phyloP scores from a whole-genome alignment of 1,140 invertebrate genomes.

The Onthophagus taurus region DNA sequence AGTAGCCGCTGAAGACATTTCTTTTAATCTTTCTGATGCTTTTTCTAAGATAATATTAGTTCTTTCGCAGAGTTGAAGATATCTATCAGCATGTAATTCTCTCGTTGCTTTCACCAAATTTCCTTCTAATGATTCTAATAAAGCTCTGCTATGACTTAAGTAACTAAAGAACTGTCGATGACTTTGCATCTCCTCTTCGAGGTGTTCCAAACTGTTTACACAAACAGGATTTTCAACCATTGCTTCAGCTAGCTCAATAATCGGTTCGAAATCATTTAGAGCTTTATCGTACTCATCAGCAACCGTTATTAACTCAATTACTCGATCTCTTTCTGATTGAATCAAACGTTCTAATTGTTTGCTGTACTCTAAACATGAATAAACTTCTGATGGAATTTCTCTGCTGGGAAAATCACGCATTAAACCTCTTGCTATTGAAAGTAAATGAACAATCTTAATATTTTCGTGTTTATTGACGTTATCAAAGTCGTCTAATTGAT shows the following conservation, averaged over 20 bases:
- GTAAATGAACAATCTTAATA: conserved; percentile 42
- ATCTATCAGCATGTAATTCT: conserved; percentile 59
- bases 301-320: conserved; percentile 60
- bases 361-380: conserved; percentile 51
- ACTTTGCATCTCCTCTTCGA: conserved; percentile 81
- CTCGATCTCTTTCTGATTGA: conserved; percentile 58
- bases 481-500: conserved; percentile 57
- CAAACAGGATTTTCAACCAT: conserved; percentile 64
- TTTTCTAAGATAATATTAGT: conserved; percentile 66
- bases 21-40: conserved; percentile 66
- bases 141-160: conserved; percentile 71
- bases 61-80: conserved; percentile 62
- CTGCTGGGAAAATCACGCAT: conserved; percentile 53
- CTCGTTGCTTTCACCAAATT: conserved; percentile 72
- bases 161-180: conserved; percentile 82
- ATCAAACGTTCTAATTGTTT: conserved; percentile 58
- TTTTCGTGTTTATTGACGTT: conserved; percentile 45
- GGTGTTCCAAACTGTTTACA: conserved; percentile 60
- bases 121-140: conserved; percentile 73
- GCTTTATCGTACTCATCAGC: conserved; percentile 81
- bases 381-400: conserved; percentile 56
- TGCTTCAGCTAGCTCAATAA: conserved; percentile 70
- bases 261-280: conserved; percentile 72
- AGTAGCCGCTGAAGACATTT: conserved; percentile 72
- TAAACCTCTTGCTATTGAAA: conserved; percentile 44